A percentile compares a stretch with the other conserved stretches of the same genome.
Evolutionary conservation across 2,113 vertebrate species (phyloP).

Genomic region (Candoia aspera): DNA sequence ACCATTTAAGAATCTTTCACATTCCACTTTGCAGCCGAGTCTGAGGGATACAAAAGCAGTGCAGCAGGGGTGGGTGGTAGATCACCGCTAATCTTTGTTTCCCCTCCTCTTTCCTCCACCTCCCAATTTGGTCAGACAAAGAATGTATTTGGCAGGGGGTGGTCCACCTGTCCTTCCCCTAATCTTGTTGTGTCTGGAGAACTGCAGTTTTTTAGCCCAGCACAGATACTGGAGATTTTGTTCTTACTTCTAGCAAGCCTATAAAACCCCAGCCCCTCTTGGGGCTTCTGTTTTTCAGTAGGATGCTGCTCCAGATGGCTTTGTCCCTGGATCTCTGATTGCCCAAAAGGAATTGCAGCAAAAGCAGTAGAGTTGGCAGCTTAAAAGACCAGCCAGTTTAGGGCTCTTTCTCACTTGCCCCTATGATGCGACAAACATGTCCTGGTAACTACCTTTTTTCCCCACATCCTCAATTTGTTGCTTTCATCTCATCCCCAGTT

Average conservation of each 20-base stretch:
- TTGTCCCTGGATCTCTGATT: background rate
- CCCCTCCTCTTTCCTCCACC: background rate
- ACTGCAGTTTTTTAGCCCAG: background rate
- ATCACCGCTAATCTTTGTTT: background rate
- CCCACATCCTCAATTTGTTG: too few species aligned
- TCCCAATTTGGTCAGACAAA: background rate
- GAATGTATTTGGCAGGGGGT: background rate
- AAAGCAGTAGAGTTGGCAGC: background rate
- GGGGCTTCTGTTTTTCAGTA: background rate
- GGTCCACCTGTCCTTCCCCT: background rate
- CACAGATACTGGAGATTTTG: background rate
- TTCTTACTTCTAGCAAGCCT: background rate
- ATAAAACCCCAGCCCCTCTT: background rate
- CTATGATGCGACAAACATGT: background rate
- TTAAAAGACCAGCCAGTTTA: background rate
- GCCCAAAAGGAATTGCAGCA: background rate
- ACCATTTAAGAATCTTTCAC: background rate
- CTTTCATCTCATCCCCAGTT: too few species aligned
- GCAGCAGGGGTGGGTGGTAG: background rate
- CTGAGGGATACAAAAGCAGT: background rate
- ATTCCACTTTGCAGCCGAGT: background rate
- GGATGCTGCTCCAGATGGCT: background rate
- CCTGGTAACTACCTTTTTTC: background rate
- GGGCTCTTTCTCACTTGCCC: background rate
- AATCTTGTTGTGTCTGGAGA: conserved; percentile 20